A percentile compares a stretch with the other conserved stretches of the same genome.
Conservation (phyloP, 2,888 invertebrate genomes). For the Rhyacophila evoluta region DNA sequence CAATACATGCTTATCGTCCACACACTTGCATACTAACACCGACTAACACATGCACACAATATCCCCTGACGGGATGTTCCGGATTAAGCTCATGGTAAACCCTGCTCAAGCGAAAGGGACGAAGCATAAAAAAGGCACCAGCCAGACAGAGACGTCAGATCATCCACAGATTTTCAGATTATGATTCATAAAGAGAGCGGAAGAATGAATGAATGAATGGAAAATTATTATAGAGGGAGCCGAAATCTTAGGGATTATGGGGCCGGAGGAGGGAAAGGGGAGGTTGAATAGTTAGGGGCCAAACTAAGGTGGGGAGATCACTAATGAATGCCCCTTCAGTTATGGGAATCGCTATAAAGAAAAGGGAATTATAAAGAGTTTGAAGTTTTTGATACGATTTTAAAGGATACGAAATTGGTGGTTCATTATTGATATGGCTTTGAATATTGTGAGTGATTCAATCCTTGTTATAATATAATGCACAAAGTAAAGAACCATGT, state of each 20-base stretch:
- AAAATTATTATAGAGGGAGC: slow-evolving; percentile 68
- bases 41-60: slow-evolving; percentile 25
- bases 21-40: slow-evolving; percentile 27
- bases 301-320: slow-evolving; percentile 12
- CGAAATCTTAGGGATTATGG: slow-evolving; percentile 58
- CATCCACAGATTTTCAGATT: slow-evolving; percentile 68
- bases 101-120: slow-evolving; percentile 60
- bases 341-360: slow-evolving; percentile 33
- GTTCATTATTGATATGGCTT: background rate
- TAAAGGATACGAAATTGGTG: background rate
- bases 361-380: background rate
- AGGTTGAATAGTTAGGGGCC: slow-evolving; percentile 39
- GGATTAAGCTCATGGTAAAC: slow-evolving; percentile 25
- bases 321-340: slow-evolving; percentile 37
- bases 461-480: too few species aligned
- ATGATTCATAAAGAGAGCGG: slow-evolving; percentile 67
- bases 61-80: slow-evolving; percentile 27
- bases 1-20: background rate
- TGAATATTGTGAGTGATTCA: too few species aligned
- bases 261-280: slow-evolving; percentile 30
- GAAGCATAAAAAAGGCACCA: slow-evolving; percentile 58
- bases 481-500: too few species aligned
- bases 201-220: slow-evolving; percentile 70
- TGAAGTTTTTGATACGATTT: background rate
- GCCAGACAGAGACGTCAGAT: slow-evolving; percentile 59